phyloP scores from a whole-genome alignment of 2,113 vertebrate species.

The Notothenia coriiceps region DNA sequence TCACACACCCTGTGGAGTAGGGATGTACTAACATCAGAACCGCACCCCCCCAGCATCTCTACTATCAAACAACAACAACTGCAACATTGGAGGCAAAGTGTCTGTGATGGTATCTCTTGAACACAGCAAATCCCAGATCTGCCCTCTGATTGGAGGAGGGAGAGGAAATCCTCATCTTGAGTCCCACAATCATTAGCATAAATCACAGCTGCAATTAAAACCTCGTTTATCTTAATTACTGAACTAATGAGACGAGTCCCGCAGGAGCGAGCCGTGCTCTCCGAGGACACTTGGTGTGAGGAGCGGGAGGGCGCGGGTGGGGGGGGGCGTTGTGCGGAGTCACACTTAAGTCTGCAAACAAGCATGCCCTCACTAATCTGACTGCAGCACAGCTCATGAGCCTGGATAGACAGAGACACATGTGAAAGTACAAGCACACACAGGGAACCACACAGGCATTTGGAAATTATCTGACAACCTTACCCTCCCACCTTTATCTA shows the following conservation, averaged over 20 bases:
- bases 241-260: conserved; percentile 87
- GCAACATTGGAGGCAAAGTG: conserved; percentile 30
- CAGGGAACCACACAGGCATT: not conserved
- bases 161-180: conserved; percentile 77
- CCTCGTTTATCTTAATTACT: conserved; percentile 88
- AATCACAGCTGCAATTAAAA: conserved; percentile 87
- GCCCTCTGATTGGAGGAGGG: conserved; percentile 69
- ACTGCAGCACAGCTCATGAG: conserved; percentile 41
- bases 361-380: conserved; percentile 51
- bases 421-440: conserved; percentile 12
- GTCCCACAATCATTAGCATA: conserved; percentile 84
- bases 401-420: conserved; percentile 13
- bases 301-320: conserved; percentile 38
- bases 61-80: conserved; percentile 57
- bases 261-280: conserved; percentile 72
- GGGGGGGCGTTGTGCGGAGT: conserved; percentile 44
- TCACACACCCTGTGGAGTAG: conserved; percentile 15
- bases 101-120: conserved; percentile 49
- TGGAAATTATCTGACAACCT: conserved; percentile 47
- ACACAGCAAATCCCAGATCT: conserved; percentile 74
- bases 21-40: conserved; percentile 30
- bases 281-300: conserved; percentile 74
- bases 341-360: conserved; percentile 64
- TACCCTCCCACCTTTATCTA: conserved; percentile 63
- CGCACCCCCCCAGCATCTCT: conserved; percentile 6